Base-by-base conservation (phyloP, 2,113 vertebrate genomes). In the Nestor notabilis region DNA sequence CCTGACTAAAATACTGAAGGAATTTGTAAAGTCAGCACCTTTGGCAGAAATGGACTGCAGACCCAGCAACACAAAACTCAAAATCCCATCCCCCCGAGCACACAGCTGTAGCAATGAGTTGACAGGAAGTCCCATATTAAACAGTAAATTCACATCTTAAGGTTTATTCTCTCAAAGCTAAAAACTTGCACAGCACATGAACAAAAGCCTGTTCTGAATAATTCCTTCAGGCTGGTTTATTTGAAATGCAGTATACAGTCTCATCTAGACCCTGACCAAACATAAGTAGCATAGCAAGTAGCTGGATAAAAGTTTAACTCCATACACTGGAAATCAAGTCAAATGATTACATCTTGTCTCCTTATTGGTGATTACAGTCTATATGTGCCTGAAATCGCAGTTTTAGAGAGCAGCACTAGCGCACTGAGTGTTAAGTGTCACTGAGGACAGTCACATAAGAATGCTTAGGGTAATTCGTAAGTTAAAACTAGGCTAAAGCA, bases 11-110 rank as follows among this genome's bases (percentile, higher is more conserved):
- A 96, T 81, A 96, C 71, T 95, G 77, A 28, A 93, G 66, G 76
- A 95, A 96, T 97, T 23, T 84, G 89, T 91, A 28, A 93, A 93
- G 83, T 97, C 96, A 97, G 95, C 95, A 95, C 39, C 86, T 87
- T 82, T 64, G 7, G 37, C 0, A 80, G 82, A 87, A 94, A 85
- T 1, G 46, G 78, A 91, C 2, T 95, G 94, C 94, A 94, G 74
- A 41, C 74, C 94, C 93, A 94, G 90, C 85, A 94, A 70, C 35
- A 53, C 11, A 76, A 92, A 83, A 88, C 29, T 21, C 53, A 44
- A 89, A 91, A 88, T 74, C 81, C 41, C n/a, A 87, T n/a, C 29
- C 44, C 75, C 28, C 60, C 53, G 20, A 7, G 17, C 68, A 86
- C 33, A 82, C 17, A 95, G 68, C 64, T 63, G 31, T 29, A 80